phyloP scores from a whole-genome alignment of 1,140 invertebrate species.

The Oncopeltus fasciatus region DNA sequence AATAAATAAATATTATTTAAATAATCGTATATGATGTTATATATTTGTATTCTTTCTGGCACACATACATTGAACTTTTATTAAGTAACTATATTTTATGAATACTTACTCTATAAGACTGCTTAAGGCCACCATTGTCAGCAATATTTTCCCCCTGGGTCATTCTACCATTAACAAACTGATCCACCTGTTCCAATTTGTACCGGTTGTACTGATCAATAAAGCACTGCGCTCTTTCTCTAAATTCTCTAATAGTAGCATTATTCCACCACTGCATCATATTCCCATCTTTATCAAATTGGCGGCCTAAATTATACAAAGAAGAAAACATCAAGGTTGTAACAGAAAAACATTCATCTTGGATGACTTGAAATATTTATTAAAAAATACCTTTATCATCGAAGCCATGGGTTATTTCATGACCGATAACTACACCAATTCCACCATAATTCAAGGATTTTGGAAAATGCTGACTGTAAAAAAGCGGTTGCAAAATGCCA shows the following conservation, averaged over 20 bases:
- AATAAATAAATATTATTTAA: too few relatives aligned
- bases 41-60: too few relatives aligned
- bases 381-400: conserved; percentile 72
- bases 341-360: background rate
- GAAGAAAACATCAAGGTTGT: background rate
- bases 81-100: too few relatives aligned
- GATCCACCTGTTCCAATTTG: conserved; percentile 63
- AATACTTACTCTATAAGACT: conserved; percentile 74
- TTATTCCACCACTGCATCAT: conserved; percentile 98
- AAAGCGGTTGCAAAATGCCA: conserved; percentile 75
- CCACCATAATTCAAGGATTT: conserved; percentile 74
- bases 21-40: too few relatives aligned
- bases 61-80: too few relatives aligned
- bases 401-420: conserved; percentile 75
- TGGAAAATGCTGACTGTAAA: conserved; percentile 72
- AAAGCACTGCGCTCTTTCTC: conserved; percentile 84
- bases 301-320: conserved; percentile 54
- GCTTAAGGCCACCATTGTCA: conserved; percentile 89
- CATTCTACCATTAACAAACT: conserved; percentile 74
- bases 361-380: background rate
- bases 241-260: conserved; percentile 75
- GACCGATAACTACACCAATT: conserved; percentile 78
- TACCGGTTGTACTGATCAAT: conserved; percentile 88
- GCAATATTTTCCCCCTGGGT: conserved; percentile 93
- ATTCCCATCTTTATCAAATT: conserved; percentile 96